phyloP scores from a whole-genome alignment of 1,140 invertebrate genomes.

The Tenebrio molitor region DNA sequence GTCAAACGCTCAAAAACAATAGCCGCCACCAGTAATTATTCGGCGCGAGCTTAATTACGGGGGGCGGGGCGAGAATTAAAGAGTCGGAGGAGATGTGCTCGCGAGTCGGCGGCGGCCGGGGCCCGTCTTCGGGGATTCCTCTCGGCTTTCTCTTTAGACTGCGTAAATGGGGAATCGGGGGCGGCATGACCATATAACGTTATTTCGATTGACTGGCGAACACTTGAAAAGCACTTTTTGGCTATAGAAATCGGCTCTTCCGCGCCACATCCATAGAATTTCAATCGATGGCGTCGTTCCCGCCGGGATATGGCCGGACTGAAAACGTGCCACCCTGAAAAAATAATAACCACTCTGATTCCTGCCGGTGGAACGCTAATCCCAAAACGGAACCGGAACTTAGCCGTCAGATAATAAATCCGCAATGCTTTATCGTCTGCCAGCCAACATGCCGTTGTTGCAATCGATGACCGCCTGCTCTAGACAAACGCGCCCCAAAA shows the following conservation, averaged over 20 bases:
- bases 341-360: constrained; percentile 43
- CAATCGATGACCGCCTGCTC: not conserved
- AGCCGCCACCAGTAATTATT: constrained; percentile 14
- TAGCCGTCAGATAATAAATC: constrained; percentile 29
- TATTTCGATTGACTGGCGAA: constrained; percentile 23
- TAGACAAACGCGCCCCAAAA: not conserved
- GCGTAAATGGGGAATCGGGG: not conserved
- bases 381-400: constrained; percentile 37
- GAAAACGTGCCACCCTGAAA: constrained; percentile 37
- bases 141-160: too few species aligned
- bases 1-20: constrained; percentile 37
- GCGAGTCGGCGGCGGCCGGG: too few species aligned
- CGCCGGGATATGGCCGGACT: not conserved
- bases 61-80: too few species aligned
- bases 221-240: constrained; percentile 33
- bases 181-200: constrained; percentile 17
- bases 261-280: constrained; percentile 19
- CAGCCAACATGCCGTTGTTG: not conserved
- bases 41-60: constrained; percentile 21
- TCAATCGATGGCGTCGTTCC: constrained; percentile 28
- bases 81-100: too few species aligned
- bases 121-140: too few species aligned
- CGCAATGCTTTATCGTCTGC: constrained; percentile 22
- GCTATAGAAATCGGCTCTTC: constrained; percentile 17
- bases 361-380: constrained; percentile 33